Evolutionary conservation across 2,113 vertebrate genomes (phyloP), one percentile per base, ranked within the genome.

Genomic region (Cololabis saira): DNA sequence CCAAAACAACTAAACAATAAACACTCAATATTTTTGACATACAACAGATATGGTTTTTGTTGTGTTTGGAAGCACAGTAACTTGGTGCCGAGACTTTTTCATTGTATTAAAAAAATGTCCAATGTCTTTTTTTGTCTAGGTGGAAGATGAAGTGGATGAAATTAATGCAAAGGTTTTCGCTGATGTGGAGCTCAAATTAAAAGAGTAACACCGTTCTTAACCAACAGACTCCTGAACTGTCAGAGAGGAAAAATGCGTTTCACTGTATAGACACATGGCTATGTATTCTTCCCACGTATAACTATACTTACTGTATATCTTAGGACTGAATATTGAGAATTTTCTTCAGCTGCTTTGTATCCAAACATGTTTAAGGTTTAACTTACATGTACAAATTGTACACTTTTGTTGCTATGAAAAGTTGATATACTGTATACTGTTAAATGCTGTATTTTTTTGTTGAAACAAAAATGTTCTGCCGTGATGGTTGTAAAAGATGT

Each of bases 111-210:
- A 37, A 30, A 37, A 37, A 37, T 27, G 24, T 27, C 24, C 24
- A 47, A 47, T 47, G 9, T 18, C 11, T 47, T 15, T 52, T 19
- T 43, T 52, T 80, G 1, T 44, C 33, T 54, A 94, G 93, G 93
- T 94, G 50, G 79, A 91, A 82, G 93, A 94, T 85, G 92, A 94
- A 90, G 81, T 93, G 68, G 93, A 94, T 92, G 90, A 93, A 82
- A 49, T 92, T 63, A 94, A 75, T 48, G 70, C 82, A 47, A 93
- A 90, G 71, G 92, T 92, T 67, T 94, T 93, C 71, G 66, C 75
- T 13, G 92, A 93, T 48, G 52, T 94, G 73, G 93, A 94, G 17
- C 78, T 54, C 15, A 93, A 93, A 79, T 73, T 94, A 61, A 63
- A 91, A 69, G 86, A 94, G 4, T 87, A 84, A 70, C 47, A 67